Evolutionary conservation across 2,797 vertebrate genomes (phyloP).

Genomic region (Chromobotia macracanthus): DNA sequence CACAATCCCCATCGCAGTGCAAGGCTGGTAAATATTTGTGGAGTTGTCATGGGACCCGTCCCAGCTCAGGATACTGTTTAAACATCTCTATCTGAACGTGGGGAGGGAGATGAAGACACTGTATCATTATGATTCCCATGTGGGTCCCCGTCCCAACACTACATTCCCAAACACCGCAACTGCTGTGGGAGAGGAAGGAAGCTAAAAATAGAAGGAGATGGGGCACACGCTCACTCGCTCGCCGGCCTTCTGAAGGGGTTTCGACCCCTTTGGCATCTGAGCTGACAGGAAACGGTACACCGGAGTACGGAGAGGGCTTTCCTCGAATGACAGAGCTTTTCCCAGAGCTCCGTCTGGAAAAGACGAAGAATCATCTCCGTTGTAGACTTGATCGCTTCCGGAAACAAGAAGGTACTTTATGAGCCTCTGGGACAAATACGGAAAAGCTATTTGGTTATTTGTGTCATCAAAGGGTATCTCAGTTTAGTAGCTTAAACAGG

Average conservation of each 20-base stretch:
- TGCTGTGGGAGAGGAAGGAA: constrained; percentile 55
- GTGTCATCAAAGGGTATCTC: neutral
- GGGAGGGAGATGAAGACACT: constrained; percentile 72
- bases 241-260: constrained; percentile 44
- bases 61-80: constrained; percentile 78
- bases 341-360: constrained; percentile 62
- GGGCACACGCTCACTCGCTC: constrained; percentile 4
- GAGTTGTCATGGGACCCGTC: constrained; percentile 83
- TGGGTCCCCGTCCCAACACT: constrained; percentile 75
- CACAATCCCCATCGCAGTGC: constrained; percentile 64
- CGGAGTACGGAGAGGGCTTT: constrained; percentile 45
- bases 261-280: constrained; percentile 56
- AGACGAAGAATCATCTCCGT: constrained; percentile 34
- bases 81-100: constrained; percentile 79
- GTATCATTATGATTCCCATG: constrained; percentile 73
- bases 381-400: constrained; percentile 58
- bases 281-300: constrained; percentile 53
- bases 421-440: constrained; percentile 2
- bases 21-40: constrained; percentile 82
- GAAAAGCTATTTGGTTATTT: constrained; percentile 24
- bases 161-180: constrained; percentile 66
- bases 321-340: constrained; percentile 41
- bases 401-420: constrained; percentile 59
- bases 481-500: constrained; percentile 4
- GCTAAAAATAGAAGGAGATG: constrained; percentile 71